phyloP scores from a whole-genome alignment of 2,113 vertebrate species.

The Ptyas mucosa region DNA sequence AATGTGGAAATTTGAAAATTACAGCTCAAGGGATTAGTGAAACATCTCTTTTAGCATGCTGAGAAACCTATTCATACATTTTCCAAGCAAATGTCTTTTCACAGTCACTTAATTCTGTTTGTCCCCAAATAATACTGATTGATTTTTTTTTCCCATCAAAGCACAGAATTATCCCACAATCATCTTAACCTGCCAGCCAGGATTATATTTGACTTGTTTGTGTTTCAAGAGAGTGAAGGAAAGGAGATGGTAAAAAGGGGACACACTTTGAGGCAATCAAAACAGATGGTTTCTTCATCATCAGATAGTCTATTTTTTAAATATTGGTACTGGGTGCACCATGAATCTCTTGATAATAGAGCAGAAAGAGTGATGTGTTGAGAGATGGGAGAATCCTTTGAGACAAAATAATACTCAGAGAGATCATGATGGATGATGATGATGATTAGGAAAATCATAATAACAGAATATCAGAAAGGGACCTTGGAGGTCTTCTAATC shows the following conservation, averaged over 20 bases:
- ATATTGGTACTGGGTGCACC: background rate
- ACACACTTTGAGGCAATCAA: conserved; percentile 22
- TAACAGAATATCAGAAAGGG: background rate
- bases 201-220: conserved; percentile 46
- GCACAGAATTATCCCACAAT: conserved; percentile 58
- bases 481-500: background rate
- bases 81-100: conserved; percentile 36
- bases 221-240: conserved; percentile 21
- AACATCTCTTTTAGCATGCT: background rate
- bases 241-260: conserved; percentile 54
- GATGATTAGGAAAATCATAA: background rate
- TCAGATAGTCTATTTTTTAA: background rate
- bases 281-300: conserved; percentile 12
- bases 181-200: conserved; percentile 56
- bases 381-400: background rate
- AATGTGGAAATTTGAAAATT: conserved; percentile 39
- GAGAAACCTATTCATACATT: background rate
- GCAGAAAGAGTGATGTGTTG: background rate
- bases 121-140: conserved; percentile 61
- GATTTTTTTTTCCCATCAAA: conserved; percentile 65
- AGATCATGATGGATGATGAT: background rate
- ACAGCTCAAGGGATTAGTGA: conserved; percentile 13
- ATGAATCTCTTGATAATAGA: background rate
- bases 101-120: conserved; percentile 29
- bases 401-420: background rate